Base-by-base conservation (phyloP, 2,797 vertebrate species). In the Heteromormyrus szaboi region DNA sequence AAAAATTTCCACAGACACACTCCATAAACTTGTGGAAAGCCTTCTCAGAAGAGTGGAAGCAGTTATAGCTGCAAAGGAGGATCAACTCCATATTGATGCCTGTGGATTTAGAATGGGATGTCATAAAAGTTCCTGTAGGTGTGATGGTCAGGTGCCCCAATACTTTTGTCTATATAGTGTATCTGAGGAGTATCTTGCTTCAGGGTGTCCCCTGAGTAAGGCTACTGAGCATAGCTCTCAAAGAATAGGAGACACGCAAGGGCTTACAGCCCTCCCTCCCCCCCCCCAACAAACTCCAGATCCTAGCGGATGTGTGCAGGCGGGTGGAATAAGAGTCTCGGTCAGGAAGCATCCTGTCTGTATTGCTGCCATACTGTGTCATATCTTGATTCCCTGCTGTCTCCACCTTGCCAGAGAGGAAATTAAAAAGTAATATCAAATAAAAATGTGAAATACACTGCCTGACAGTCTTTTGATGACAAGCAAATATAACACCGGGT, bases 311-410 rank as follows among this genome's bases (percentile, higher is more conserved):
- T 48, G n/a, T 11, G 48, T 46, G 44, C n/a, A 22, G 17, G 44
- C 19, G 0, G 8, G 6, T 46, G 79, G 79, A 48, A 41, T 59
- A 17, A 50, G 46, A 14, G 14, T 48, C 92, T 92, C 19, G 92
- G 92, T 90, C 89, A 90, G 93, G 91, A 88, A 89, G 89, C 89
- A 91, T 90, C 90, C 87, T 37, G 22, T 19, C 90, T 91, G 89
- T 85, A 91, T 90, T 89, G 37, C 56, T 11, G 44, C 81, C 59
- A 14, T 22, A 46, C 72, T 14, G 88, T 90, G 84, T 90, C 89
- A 90, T 90, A 90, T 90, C 89, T 89, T 90, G 91, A 91, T 91
- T 53, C 29, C 84, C 51, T 33, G 84, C 50, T n/a, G 29, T 86
- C 51, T 29, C 19, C 25, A 54, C 50, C 53, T 54, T 85, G 22